Percentiles rank a stretch among this genome's conserved stretches.
phyloP scores from a whole-genome alignment of 2,888 invertebrate genomes.

The Drosophila pseudotakahashii region DNA sequence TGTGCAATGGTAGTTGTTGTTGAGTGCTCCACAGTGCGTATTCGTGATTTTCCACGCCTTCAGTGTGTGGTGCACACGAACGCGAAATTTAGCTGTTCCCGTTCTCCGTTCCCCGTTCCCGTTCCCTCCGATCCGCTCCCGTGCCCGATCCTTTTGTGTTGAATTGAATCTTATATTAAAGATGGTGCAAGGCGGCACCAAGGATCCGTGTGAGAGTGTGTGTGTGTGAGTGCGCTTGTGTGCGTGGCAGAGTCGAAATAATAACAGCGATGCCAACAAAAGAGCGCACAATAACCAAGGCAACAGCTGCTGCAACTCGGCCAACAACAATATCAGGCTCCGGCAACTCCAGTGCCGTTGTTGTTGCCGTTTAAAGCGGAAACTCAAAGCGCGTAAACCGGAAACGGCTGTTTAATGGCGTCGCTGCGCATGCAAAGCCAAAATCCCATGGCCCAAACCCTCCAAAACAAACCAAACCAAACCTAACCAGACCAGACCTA shows the following conservation, averaged over 20 bases:
- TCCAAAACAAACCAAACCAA: slow-evolving; percentile 4
- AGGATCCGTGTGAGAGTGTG: slow-evolving; percentile 24
- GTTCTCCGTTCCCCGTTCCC: background rate
- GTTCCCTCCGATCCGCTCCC: slow-evolving; percentile 8
- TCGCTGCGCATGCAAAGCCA: slow-evolving; percentile 67
- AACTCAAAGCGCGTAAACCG: slow-evolving; percentile 79
- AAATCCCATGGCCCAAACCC: slow-evolving; percentile 10
- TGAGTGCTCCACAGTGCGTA: slow-evolving; percentile 41
- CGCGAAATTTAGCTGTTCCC: slow-evolving; percentile 46
- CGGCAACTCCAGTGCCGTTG: slow-evolving; percentile 37
- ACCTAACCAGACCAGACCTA: slow-evolving; percentile 9
- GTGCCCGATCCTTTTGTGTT: slow-evolving; percentile 48
- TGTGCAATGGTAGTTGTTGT: slow-evolving; percentile 5
- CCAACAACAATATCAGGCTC: slow-evolving; percentile 68
- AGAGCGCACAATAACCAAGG: slow-evolving; percentile 70
- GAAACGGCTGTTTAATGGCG: slow-evolving; percentile 78
- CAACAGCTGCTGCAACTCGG: slow-evolving; percentile 73
- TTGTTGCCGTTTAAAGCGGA: slow-evolving; percentile 72
- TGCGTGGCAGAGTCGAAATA: slow-evolving; percentile 59
- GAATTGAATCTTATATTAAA: slow-evolving; percentile 78
- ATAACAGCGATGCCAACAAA: slow-evolving; percentile 72
- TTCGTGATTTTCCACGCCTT: slow-evolving; percentile 54
- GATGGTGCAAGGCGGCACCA: slow-evolving; percentile 66
- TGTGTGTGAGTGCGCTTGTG: slow-evolving; percentile 51
- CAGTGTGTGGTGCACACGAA: slow-evolving; percentile 41